Conservation (phyloP, 2,888 invertebrate genomes). For the Cosmia pyralina region DNA sequence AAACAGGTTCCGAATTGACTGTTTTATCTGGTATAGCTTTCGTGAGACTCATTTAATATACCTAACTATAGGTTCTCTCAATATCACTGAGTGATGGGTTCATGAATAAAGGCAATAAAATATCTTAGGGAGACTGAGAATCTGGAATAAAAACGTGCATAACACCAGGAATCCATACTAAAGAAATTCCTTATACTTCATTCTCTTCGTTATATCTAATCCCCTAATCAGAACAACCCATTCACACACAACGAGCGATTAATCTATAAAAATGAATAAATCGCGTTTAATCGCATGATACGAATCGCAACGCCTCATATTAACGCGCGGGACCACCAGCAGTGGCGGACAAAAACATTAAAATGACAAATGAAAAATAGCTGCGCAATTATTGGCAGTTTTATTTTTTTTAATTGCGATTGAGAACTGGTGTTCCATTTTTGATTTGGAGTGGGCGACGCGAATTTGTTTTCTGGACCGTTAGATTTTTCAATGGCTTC, state of each 20-base stretch:
- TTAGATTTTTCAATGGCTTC: not conserved
- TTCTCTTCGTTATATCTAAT: not conserved
- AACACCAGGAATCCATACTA: too few species aligned
- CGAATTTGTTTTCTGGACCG: slow-evolving; percentile 4
- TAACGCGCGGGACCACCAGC: slow-evolving; percentile 58
- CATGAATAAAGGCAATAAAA: not conserved
- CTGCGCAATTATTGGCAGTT: slow-evolving; percentile 32
- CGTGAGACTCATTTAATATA: not conserved
- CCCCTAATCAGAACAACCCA: slow-evolving; percentile 38
- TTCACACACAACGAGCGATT: slow-evolving; percentile 43
- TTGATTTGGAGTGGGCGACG: slow-evolving; percentile 26
- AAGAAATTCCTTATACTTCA: not conserved
- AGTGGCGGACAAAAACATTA: slow-evolving; percentile 37
- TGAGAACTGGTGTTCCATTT: slow-evolving; percentile 31
- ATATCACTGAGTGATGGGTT: not conserved
- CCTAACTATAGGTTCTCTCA: not conserved
- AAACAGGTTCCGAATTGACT: not conserved
- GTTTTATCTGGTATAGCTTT: not conserved
- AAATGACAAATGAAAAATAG: slow-evolving; percentile 61
- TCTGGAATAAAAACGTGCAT: not conserved
- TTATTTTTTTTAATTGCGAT: slow-evolving; percentile 35
- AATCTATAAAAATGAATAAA: slow-evolving; percentile 59
- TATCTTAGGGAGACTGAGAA: too few species aligned
- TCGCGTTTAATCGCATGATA: slow-evolving; percentile 59
- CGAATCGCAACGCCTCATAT: slow-evolving; percentile 58